phyloP scores from a whole-genome alignment of 2,797 vertebrate species.

The Rhinoraja longicauda region DNA sequence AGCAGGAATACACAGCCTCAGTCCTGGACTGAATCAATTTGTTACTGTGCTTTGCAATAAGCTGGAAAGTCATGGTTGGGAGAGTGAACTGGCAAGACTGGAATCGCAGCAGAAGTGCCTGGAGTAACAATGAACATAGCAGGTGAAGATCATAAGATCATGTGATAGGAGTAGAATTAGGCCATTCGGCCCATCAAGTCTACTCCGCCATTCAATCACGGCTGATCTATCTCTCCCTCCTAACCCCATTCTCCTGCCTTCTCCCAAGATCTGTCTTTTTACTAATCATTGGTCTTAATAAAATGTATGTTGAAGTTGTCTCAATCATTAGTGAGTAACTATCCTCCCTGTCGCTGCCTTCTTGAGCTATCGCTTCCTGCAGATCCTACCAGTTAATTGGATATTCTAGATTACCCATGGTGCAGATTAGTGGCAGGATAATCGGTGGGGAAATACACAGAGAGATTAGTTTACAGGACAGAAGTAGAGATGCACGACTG shows the following conservation, averaged over 20 bases:
- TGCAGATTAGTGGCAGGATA: too few relatives aligned
- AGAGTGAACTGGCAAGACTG: background rate
- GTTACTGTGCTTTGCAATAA: background rate
- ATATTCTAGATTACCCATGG: too few relatives aligned
- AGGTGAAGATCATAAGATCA: background rate
- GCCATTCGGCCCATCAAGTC: too few relatives aligned
- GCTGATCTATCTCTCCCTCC: too few relatives aligned
- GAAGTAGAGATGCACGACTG: background rate
- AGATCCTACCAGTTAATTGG: too few relatives aligned
- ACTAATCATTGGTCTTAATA: background rate
- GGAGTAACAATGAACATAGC: background rate
- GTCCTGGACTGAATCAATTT: background rate
- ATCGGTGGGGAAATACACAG: too few relatives aligned
- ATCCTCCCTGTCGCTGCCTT: background rate
- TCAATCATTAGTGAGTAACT: background rate
- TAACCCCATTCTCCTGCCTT: too few relatives aligned
- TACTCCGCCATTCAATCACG: too few relatives aligned
- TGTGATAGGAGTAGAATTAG: too few relatives aligned
- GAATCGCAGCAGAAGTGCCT: background rate
- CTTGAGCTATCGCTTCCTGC: background rate
- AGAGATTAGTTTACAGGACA: too few relatives aligned
- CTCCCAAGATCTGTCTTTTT: too few relatives aligned
- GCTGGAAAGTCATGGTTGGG: background rate
- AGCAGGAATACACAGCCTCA: background rate
- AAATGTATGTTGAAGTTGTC: background rate